Base-by-base conservation (phyloP, 1,140 invertebrate species). In the Coelopa frigida region DNA sequence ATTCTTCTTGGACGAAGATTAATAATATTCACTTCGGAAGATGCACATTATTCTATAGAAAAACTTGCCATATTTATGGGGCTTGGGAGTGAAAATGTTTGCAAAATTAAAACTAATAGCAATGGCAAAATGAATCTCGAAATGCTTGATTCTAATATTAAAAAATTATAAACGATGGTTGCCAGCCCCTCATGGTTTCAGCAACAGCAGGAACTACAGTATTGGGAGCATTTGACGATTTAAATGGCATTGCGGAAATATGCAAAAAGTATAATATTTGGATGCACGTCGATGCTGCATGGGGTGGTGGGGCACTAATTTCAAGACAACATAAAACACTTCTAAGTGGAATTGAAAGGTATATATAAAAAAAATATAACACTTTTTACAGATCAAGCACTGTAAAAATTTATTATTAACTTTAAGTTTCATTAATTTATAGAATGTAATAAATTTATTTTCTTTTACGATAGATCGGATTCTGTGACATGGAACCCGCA, bases 401-500 rank as follows among this genome's bases (percentile, higher is more conserved):
- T n/a, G n/a, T n/a, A n/a, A n/a, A n/a, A n/a, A n/a, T n/a, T n/a
- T n/a, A n/a, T n/a, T n/a, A n/a, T n/a, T n/a, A n/a, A n/a, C n/a
- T n/a, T n/a, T n/a, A n/a, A n/a, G n/a, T n/a, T n/a, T n/a, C n/a
- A n/a, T n/a, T n/a, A n/a, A n/a, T n/a, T n/a, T n/a, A n/a, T n/a
- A n/a, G n/a, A n/a, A n/a, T n/a, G n/a, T n/a, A n/a, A n/a, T n/a
- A n/a, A n/a, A n/a, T 87, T 84, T 87, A 37, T 50, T 63, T 51
- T 49, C 15, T 26, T 37, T 44, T 44, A 7, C 6, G 22, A 15
- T 12, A 95, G 94, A 56, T 93, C 94, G 43, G 81, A 97, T 62
- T 98, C 94, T 2, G 87, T 99, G 17, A 98, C 94, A n/a, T 99
- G 96, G 96, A 99, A 99, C 74, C 96, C 96, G 1, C 96, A 99